A percentile compares a stretch with the other conserved stretches of the same genome.
Evolutionary conservation across 1,140 invertebrate species (phyloP).

Genomic region (Drosophila melanica): DNA sequence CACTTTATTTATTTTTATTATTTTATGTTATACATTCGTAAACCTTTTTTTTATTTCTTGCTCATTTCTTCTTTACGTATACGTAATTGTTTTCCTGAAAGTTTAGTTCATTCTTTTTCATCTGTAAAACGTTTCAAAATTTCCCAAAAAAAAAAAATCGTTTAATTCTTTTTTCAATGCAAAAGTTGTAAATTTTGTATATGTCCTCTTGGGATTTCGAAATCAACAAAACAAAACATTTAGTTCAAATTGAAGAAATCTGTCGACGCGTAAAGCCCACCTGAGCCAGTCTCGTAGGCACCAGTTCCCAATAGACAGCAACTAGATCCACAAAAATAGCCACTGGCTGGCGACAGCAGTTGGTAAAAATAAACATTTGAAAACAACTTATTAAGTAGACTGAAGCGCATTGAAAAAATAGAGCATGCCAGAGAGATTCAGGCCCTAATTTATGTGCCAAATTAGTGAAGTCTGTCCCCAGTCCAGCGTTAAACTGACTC

Average conservation of each 20-base stretch:
- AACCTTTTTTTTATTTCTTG: too few relatives aligned
- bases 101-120: too few relatives aligned
- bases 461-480: conserved; percentile 52
- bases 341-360: conserved; percentile 1
- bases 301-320: conserved; percentile 1
- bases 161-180: background rate
- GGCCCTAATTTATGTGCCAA: conserved; percentile 66
- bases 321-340: conserved; percentile 22
- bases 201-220: conserved; percentile 1
- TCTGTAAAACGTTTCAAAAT: too few relatives aligned
- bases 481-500: conserved; percentile 7
- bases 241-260: conserved; percentile 2
- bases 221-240: conserved; percentile 11
- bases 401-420: conserved; percentile 12
- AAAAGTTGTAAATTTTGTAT: background rate
- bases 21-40: too few relatives aligned
- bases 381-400: conserved; percentile 23
- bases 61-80: too few relatives aligned
- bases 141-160: background rate
- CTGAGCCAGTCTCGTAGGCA: conserved; percentile 3
- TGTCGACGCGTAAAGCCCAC: background rate
- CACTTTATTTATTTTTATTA: too few relatives aligned
- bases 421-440: conserved; percentile 15
- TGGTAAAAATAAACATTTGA: conserved; percentile 34
- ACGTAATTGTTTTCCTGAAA: too few relatives aligned